Conservation (phyloP, 1,140 invertebrate species). For the Macrostomum lignano region DNA sequence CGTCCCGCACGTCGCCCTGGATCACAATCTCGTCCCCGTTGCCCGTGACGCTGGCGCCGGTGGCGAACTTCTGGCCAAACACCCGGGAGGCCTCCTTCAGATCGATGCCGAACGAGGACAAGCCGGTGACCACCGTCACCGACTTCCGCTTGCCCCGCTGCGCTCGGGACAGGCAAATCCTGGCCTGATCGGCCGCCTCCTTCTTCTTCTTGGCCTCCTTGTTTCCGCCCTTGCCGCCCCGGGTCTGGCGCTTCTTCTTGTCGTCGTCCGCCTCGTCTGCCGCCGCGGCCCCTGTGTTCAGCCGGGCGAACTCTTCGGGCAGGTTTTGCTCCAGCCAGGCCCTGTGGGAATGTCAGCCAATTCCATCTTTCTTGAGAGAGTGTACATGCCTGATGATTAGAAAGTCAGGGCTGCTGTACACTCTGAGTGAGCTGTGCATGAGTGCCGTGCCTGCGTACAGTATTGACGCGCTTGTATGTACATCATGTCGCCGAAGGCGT, state of each 20-base stretch:
- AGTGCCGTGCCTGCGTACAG: too few relatives aligned
- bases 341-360: too few relatives aligned
- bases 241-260: constrained; percentile 57
- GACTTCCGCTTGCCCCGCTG: constrained; percentile 92
- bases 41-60: constrained; percentile 84
- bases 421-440: too few relatives aligned
- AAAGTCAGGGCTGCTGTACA: too few relatives aligned
- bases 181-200: constrained; percentile 40
- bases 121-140: constrained; percentile 45
- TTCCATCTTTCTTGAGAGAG: too few relatives aligned
- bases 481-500: too few relatives aligned
- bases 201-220: constrained; percentile 67
- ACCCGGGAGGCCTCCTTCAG: constrained; percentile 88
- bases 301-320: constrained; percentile 62
- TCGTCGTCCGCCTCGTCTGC: constrained; percentile 40
- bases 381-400: too few relatives aligned
- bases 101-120: constrained; percentile 72
- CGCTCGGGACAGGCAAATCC: constrained; percentile 51
- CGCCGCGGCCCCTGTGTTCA: constrained; percentile 40
- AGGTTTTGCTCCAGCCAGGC: constrained; percentile 83
- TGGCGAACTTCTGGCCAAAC: constrained; percentile 87
- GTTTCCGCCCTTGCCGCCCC: constrained; percentile 59
- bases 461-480: too few relatives aligned
- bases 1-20: constrained; percentile 67
- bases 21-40: constrained; percentile 98